A percentile compares a stretch with the other conserved stretches of the same genome.
These are phyloP conservation scores for Protobothrops flavoviridis DNA, from an alignment of 2,113 vertebrate species.

Conservation along the genomic window DNA sequence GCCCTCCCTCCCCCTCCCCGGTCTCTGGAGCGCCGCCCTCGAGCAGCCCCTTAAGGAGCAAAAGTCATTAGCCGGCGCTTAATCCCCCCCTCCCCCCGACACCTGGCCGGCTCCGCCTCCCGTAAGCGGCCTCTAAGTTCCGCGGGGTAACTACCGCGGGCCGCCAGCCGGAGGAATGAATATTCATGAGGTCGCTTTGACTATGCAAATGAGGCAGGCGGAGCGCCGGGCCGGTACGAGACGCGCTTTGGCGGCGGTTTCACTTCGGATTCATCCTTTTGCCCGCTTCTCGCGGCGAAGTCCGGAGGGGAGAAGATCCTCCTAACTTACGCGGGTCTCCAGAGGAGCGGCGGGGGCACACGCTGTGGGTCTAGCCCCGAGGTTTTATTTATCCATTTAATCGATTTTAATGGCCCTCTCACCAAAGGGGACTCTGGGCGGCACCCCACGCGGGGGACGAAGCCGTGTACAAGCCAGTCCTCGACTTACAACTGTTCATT, in stretches of 20 bases:
- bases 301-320: not conserved
- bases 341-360: not conserved
- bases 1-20: no score
- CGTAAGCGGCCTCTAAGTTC: constrained; percentile 18
- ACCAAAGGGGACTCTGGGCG: no score
- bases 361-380: no score
- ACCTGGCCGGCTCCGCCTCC: not conserved
- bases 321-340: no score
- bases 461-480: no score
- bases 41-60: constrained; percentile 15
- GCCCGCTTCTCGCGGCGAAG: not conserved
- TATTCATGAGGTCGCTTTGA: constrained; percentile 23
- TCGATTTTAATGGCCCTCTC: no score
- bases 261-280: not conserved
- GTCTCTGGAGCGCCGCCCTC: not conserved
- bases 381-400: no score
- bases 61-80: constrained; percentile 32
- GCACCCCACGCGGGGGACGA: no score
- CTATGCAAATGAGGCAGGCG: not conserved
- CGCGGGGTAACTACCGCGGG: not conserved
- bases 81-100: constrained; percentile 4
- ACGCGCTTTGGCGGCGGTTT: not conserved
- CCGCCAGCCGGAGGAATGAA: constrained; percentile 18
- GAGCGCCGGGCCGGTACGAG: not conserved
- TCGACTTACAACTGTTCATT: no score